Conservation (phyloP, 2,113 vertebrate genomes). For the Lycocorax pyrrhopterus region DNA sequence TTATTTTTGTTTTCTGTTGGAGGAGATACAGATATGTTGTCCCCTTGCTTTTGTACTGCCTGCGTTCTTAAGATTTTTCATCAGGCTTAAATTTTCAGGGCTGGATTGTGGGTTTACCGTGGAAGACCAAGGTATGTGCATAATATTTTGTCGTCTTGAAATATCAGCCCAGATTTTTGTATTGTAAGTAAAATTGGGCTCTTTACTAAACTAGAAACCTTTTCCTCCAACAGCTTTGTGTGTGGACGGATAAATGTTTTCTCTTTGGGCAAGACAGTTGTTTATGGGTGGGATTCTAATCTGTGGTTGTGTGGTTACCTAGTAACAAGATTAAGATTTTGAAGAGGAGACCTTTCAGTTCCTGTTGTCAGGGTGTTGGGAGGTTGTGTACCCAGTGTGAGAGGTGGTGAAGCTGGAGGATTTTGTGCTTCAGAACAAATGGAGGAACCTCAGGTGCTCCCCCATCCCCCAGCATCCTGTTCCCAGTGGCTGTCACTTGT, state of each 20-base stretch:
- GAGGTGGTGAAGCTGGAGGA: not conserved
- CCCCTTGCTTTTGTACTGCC: not conserved
- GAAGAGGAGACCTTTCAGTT: not conserved
- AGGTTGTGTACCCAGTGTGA: not conserved
- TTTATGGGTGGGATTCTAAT: not conserved
- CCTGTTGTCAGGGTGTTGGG: not conserved
- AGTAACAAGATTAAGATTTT: not conserved
- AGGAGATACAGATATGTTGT: not conserved
- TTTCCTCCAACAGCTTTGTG: not conserved
- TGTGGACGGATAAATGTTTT: not conserved
- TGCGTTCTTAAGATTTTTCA: not conserved
- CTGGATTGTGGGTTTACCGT: not conserved
- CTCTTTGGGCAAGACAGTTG: not conserved
- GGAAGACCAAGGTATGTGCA: not conserved
- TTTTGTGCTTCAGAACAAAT: not conserved
- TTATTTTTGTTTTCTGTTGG: not conserved
- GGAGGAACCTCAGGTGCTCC: not conserved
- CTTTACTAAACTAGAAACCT: not conserved
- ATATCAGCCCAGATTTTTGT: not conserved
- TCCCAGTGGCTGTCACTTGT: not conserved
- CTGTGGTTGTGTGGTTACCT: not conserved
- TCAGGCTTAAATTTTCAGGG: not conserved
- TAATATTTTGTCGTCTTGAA: not conserved
- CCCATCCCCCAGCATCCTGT: not conserved
- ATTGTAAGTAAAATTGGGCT: not conserved